Evolutionary conservation across 1,140 invertebrate genomes (phyloP).

Genomic region (Calephelis nemesis): DNA sequence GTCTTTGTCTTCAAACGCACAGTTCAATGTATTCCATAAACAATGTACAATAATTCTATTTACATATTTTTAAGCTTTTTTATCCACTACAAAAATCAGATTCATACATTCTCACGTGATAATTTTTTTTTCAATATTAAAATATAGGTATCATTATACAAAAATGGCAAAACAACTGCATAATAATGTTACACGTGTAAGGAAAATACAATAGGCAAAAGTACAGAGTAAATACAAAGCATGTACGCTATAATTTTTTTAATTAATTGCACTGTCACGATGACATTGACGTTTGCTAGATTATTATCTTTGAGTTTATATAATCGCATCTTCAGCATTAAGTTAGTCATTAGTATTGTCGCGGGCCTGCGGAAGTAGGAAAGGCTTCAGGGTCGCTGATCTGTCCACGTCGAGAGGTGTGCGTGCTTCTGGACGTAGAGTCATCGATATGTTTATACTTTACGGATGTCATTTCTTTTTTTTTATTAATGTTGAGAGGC

Average conservation of each 20-base stretch:
- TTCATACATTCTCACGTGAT: too few species aligned
- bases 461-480: background rate
- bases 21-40: too few species aligned
- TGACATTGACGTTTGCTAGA: constrained; percentile 30
- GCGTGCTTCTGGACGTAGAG: constrained; percentile 17
- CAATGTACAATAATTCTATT: too few species aligned
- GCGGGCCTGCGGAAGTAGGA: constrained; percentile 35
- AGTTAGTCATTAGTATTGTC: constrained; percentile 32
- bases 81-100: too few species aligned
- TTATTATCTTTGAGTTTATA: constrained; percentile 18
- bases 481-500: too few species aligned
- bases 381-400: constrained; percentile 29
- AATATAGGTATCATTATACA: too few species aligned
- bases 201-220: background rate
- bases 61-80: too few species aligned
- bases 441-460: constrained; percentile 28
- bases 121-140: too few species aligned
- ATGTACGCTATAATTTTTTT: constrained; percentile 21
- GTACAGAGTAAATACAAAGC: background rate
- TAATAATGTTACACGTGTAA: too few species aligned
- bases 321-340: constrained; percentile 19
- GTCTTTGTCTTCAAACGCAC: too few species aligned
- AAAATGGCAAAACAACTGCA: too few species aligned
- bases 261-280: constrained; percentile 25
- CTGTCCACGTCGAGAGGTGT: constrained; percentile 23